Evolutionary conservation across 2,888 invertebrate genomes (phyloP), one percentile per base, ranked within the genome.

Genomic region (Isoperla grammatica): DNA sequence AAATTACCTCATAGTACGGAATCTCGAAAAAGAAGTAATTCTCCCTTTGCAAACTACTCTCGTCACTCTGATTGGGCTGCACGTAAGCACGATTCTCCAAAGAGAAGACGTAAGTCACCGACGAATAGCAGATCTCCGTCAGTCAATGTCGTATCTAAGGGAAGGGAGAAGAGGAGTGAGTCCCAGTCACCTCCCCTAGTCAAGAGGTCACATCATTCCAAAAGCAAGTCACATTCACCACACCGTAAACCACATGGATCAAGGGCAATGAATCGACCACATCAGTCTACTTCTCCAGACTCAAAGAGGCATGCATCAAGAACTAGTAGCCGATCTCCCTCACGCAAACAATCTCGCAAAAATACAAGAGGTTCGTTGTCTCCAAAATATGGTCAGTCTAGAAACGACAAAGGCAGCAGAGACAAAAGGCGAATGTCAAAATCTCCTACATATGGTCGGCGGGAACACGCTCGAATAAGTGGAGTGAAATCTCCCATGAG

Each of bases 211-310:
- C 29, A 29, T 6, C 45, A 37, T 9, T 39, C 53, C 2, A 37
- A 17, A 39, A 53, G 53, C 13, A 35, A 37, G 19, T 53, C 53
- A 4, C 49, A 15, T 15, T 50, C 49, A 5, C 49, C 23, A 3
- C n/a, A 23, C 35, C 9, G n/a, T 23, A 50, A 35, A 29, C 13
- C 29, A 29, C 49, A 50, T 15, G 29, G 49, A 13, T 50, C 49
- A 23, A 22, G 49, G 11, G 53, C 37, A 17, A 11, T 37, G 5
- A 65, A 62, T 45, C 57, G 58, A 15, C 63, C 66, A 49, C 59
- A 68, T 56, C 37, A 63, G 67, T 64, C 71, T 23, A 45, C 45
- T 22, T 69, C 69, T 20, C 55, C 67, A 64, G 43, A 65, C 58
- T 49, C 65, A 35, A 60, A 64, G 6, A 61, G 69, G 55, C 63